Evolutionary conservation across 2,888 invertebrate species (phyloP).

Genomic region (Parapristionchus giblindavisi): DNA sequence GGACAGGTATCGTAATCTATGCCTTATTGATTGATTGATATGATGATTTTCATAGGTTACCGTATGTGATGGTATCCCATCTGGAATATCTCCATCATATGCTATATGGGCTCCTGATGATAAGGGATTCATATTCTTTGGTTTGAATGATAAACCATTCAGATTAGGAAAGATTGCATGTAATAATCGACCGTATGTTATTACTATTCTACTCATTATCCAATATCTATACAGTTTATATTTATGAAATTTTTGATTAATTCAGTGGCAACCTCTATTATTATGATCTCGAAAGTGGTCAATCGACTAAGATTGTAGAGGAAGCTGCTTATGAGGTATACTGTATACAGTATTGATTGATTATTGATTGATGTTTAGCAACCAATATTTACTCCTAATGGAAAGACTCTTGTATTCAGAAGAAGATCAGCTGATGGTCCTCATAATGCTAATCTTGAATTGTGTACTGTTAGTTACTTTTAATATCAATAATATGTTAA

Average conservation of each 20-base stretch:
- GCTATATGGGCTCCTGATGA: constrained; percentile 65
- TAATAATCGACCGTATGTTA: constrained; percentile 54
- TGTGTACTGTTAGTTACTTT: constrained; percentile 46
- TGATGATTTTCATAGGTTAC: constrained; percentile 56
- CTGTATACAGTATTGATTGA: neutral
- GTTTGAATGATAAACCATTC: constrained; percentile 55
- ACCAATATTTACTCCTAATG: constrained; percentile 58
- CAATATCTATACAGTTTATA: neutral
- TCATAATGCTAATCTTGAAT: constrained; percentile 55
- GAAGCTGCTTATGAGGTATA: constrained; percentile 34
- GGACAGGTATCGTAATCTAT: constrained; percentile 54
- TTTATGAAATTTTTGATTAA: neutral
- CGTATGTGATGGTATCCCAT: constrained; percentile 54
- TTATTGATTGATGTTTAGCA: constrained; percentile 43
- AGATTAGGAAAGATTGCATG: constrained; percentile 65
- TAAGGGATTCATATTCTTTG: constrained; percentile 66
- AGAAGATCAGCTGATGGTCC: constrained; percentile 60
- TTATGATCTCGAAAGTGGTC: constrained; percentile 56
- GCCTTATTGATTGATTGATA: neutral
- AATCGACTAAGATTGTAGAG: constrained; percentile 46
- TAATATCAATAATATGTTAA: neutral
- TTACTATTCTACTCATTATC: neutral
- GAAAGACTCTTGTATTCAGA: constrained; percentile 50
- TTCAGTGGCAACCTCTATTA: constrained; percentile 59
- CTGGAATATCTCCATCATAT: constrained; percentile 57